These are phyloP conservation scores for Myiopsitta monachus DNA, from an alignment of 2,113 vertebrate genomes.

Conservation along the genomic window DNA sequence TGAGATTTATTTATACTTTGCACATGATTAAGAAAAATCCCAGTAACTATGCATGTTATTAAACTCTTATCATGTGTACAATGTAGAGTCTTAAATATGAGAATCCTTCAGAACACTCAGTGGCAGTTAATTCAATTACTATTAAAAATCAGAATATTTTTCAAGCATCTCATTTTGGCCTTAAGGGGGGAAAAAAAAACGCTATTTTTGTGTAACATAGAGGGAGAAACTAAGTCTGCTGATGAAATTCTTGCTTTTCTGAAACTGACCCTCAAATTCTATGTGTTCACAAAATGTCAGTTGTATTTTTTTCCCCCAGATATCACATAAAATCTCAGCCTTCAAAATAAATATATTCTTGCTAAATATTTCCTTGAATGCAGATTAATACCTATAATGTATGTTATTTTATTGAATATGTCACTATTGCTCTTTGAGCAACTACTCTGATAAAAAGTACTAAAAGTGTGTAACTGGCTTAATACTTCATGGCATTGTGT, in stretches of 20 bases:
- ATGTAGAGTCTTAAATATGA: neutral
- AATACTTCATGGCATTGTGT: neutral
- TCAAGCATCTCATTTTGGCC: neutral
- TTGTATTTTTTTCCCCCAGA: neutral
- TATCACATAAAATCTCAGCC: neutral
- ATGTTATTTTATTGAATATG: neutral
- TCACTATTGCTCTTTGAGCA: neutral
- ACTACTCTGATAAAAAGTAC: neutral
- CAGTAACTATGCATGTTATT: neutral
- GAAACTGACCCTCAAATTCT: neutral
- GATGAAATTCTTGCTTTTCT: neutral
- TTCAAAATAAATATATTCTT: neutral
- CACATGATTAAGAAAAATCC: neutral
- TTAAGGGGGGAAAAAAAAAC: accelerated
- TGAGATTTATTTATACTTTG: neutral
- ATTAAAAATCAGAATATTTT: neutral
- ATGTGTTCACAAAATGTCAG: neutral
- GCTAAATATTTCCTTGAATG: neutral
- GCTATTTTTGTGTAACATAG: accelerated
- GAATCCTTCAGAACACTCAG: neutral
- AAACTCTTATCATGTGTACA: neutral
- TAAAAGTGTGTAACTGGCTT: neutral
- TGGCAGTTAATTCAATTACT: neutral
- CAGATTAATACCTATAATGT: neutral
- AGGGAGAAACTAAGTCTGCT: neutral